These are phyloP conservation scores for Plectrocnemia conspersa DNA, from an alignment of 1,140 invertebrate genomes.

Conservation along the genomic window DNA sequence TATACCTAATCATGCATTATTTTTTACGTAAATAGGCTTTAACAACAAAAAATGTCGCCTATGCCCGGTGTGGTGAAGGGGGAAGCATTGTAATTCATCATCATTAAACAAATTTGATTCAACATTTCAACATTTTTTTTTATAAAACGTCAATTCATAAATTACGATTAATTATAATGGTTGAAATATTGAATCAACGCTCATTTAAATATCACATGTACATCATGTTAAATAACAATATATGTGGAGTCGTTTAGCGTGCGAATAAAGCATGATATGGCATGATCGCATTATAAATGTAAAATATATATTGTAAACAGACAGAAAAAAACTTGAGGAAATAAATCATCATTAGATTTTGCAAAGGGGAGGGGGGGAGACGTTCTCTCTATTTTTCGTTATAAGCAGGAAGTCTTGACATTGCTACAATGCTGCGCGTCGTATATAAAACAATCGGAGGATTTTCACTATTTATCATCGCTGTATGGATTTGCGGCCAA, in stretches of 20 bases:
- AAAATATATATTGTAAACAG: background rate
- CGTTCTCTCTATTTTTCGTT: no score
- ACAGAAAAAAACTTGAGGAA: no score
- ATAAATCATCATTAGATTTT: no score
- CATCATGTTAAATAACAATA: background rate
- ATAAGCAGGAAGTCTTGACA: no score
- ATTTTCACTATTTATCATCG: no score
- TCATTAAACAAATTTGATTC: background rate
- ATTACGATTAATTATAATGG: no score
- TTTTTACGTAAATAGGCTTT: constrained; percentile 1
- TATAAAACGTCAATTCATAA: background rate
- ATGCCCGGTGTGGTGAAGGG: background rate
- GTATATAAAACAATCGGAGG: no score
- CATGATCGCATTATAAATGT: background rate
- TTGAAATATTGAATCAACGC: no score
- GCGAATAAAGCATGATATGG: constrained; percentile 1
- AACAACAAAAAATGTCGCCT: background rate
- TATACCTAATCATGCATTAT: background rate
- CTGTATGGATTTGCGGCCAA: no score
- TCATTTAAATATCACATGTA: no score
- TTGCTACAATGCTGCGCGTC: no score
- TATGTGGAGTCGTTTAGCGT: background rate
- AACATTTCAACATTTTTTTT: background rate
- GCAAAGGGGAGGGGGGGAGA: no score
- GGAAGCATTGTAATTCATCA: background rate